These are phyloP conservation scores for Probosciger aterrimus DNA, from an alignment of 2,113 vertebrate genomes.

Conservation along the genomic window DNA sequence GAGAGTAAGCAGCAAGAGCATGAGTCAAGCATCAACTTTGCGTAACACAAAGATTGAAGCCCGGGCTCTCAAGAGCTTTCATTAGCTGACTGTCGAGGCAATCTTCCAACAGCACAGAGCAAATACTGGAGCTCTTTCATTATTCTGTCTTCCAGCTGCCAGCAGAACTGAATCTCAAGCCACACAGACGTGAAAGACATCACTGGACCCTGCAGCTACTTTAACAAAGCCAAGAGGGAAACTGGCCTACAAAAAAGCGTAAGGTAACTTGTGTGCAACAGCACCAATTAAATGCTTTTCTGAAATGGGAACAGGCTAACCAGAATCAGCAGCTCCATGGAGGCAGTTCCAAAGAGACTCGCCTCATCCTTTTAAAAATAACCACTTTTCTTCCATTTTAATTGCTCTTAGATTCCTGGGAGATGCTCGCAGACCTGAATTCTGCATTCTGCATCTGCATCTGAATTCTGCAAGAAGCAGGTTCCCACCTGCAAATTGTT, in stretches of 20 bases:
- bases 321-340: background rate
- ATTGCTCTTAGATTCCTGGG: background rate
- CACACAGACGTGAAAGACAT: background rate
- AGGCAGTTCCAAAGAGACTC: background rate
- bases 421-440: background rate
- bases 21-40: background rate
- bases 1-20: background rate
- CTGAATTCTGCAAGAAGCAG: background rate
- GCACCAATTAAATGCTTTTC: background rate
- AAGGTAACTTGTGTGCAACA: background rate
- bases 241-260: accelerated
- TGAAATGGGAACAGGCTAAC: background rate
- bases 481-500: background rate
- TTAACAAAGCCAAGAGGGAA: background rate
- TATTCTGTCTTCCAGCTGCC: background rate
- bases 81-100: background rate
- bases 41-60: background rate
- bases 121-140: background rate
- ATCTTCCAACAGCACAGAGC: background rate
- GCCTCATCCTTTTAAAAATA: background rate
- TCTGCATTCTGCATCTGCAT: background rate
- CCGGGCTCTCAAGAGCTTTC: background rate
- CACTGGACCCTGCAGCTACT: background rate
- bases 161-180: background rate
- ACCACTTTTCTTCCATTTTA: background rate